A percentile compares a stretch with the other conserved stretches of the same genome.
Evolutionary conservation across 2,113 vertebrate genomes (phyloP).

Genomic region (Dicrurus megarhynchus): DNA sequence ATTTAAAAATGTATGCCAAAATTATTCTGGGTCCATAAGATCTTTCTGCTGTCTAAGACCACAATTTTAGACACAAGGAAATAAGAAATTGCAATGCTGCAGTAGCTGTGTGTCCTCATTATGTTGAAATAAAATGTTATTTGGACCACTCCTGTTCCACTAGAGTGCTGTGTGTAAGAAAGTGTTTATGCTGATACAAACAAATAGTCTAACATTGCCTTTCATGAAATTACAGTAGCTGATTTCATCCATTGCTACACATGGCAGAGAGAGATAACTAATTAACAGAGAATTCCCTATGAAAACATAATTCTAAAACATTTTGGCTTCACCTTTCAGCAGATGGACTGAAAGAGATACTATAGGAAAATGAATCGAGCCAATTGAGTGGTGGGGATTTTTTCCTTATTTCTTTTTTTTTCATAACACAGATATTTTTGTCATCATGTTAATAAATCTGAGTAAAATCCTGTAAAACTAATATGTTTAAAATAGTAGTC

Average conservation of each 20-base stretch:
- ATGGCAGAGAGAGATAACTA: conserved; percentile 65
- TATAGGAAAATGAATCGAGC: conserved; percentile 43
- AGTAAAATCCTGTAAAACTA: background rate
- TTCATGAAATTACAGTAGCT: conserved; percentile 56
- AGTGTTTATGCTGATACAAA: conserved; percentile 14
- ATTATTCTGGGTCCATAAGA: background rate
- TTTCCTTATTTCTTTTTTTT: background rate
- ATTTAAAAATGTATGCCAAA: background rate
- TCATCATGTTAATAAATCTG: conserved; percentile 4
- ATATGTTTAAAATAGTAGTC: background rate
- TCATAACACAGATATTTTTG: background rate
- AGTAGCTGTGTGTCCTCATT: background rate
- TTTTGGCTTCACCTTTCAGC: conserved; percentile 69
- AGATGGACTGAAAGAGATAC: conserved; percentile 63
- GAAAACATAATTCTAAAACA: conserved; percentile 69
- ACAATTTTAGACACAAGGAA: background rate
- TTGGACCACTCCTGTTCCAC: conserved; percentile 10
- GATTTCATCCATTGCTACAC: conserved; percentile 60
- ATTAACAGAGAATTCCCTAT: conserved; percentile 68
- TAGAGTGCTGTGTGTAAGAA: background rate
- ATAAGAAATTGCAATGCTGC: background rate
- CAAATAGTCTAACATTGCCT: conserved; percentile 27
- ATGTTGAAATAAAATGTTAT: conserved; percentile 11
- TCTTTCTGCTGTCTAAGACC: background rate
- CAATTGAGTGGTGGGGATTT: background rate